Evolutionary conservation across 2,888 invertebrate species (phyloP).

Genomic region (Gastrophysa polygoni): DNA sequence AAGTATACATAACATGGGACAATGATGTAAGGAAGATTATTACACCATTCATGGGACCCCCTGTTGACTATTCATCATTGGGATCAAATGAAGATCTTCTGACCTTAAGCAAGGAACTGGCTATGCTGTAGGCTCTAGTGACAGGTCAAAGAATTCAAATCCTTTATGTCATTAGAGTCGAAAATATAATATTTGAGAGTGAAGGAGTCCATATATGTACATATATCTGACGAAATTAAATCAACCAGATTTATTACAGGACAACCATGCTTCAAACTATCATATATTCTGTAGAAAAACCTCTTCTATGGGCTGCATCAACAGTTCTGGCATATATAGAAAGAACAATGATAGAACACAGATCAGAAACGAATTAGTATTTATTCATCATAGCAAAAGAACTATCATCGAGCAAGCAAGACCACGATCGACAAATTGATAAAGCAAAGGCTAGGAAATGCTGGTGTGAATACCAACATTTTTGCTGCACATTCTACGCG

Average conservation of each 20-base stretch:
- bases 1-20: slow-evolving; percentile 45
- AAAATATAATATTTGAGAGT: slow-evolving; percentile 18
- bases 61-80: slow-evolving; percentile 13
- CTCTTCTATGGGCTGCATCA: slow-evolving; percentile 29
- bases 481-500: slow-evolving; percentile 23
- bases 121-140: slow-evolving; percentile 2
- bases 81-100: slow-evolving; percentile 15
- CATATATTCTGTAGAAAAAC: slow-evolving; percentile 28
- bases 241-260: not conserved
- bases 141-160: slow-evolving; percentile 28
- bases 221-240: slow-evolving; percentile 2
- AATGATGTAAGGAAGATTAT: slow-evolving; percentile 29
- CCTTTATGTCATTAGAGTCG: slow-evolving; percentile 19
- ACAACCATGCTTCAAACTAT: slow-evolving; percentile 20
- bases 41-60: no score
- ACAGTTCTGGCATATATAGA: slow-evolving; percentile 27
- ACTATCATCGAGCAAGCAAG: slow-evolving; percentile 18
- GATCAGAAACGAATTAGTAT: not conserved
- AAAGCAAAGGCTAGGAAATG: slow-evolving; percentile 20
- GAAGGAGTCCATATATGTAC: not conserved
- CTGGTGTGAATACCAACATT: slow-evolving; percentile 31
- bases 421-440: slow-evolving; percentile 37
- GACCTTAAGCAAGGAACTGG: slow-evolving; percentile 24
- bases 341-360: slow-evolving; percentile 4
- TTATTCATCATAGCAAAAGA: slow-evolving; percentile 20